These are phyloP conservation scores for Urocyon cinereoargenteus DNA, from an alignment of 2,797 vertebrate genomes.

Conservation along the genomic window DNA sequence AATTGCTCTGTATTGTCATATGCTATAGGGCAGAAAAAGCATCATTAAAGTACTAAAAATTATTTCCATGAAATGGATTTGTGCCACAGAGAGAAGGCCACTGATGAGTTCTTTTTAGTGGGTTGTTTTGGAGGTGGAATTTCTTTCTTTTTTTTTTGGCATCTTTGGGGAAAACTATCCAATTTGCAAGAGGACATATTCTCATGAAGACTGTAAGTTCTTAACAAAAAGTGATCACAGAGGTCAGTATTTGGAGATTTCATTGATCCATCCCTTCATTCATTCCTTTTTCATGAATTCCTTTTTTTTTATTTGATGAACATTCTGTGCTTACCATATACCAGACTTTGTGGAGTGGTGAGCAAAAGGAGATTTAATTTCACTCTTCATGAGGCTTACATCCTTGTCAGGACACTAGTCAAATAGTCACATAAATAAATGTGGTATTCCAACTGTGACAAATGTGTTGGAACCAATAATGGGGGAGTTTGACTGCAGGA, in stretches of 20 bases:
- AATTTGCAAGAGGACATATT: not conserved
- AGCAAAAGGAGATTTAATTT: not conserved
- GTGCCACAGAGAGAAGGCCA: slow-evolving; percentile 55
- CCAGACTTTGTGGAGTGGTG: not conserved
- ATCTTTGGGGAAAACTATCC: not conserved
- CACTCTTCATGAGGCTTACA: not conserved
- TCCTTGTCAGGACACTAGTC: not conserved
- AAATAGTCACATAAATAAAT: not conserved
- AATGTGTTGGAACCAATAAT: not conserved
- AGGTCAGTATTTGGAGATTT: not conserved
- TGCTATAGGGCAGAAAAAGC: slow-evolving; percentile 63
- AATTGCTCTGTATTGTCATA: slow-evolving; percentile 75
- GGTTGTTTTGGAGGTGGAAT: not conserved
- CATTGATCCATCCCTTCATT: not conserved
- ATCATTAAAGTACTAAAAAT: slow-evolving; percentile 71
- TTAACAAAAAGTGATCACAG: not conserved
- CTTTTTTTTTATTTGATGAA: not conserved
- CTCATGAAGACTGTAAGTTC: not conserved
- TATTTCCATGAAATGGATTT: slow-evolving; percentile 75
- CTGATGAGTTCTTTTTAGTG: slow-evolving; percentile 75
- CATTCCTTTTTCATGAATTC: not conserved
- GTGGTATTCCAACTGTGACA: not conserved
- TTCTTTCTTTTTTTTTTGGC: not conserved
- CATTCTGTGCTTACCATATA: not conserved
- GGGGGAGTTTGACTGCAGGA: not conserved